Conservation (phyloP, 2,888 invertebrate species). For the Aricia artaxerxes region DNA sequence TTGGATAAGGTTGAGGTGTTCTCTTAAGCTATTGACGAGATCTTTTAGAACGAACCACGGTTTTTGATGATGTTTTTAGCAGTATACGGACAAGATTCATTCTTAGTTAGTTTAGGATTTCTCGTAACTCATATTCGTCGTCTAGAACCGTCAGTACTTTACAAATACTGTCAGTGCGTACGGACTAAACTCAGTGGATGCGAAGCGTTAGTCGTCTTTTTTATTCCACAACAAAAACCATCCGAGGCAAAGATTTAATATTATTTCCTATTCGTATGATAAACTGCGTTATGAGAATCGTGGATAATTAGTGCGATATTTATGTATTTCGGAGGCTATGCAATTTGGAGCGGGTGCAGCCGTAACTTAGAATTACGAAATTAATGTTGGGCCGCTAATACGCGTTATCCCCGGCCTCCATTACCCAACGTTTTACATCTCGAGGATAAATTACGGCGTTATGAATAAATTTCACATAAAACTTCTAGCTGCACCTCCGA, state of each 20-base stretch:
- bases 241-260: background rate
- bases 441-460: slow-evolving; percentile 79
- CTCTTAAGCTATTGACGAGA: background rate
- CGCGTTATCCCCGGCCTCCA: slow-evolving; percentile 65
- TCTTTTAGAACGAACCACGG: background rate
- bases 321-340: slow-evolving; percentile 27
- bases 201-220: background rate
- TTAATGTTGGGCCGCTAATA: slow-evolving; percentile 69
- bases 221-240: background rate
- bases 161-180: background rate
- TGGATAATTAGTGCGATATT: slow-evolving; percentile 2
- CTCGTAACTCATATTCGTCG: background rate
- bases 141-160: background rate
- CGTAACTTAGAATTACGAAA: slow-evolving; percentile 66
- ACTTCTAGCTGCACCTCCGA: slow-evolving; percentile 77
- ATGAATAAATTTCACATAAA: slow-evolving; percentile 82
- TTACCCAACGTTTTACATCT: slow-evolving; percentile 73
- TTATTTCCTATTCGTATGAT: background rate
- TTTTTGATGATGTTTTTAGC: background rate
- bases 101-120: background rate
- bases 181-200: background rate
- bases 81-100: background rate
- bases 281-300: background rate
- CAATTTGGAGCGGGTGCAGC: slow-evolving; percentile 47
- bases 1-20: background rate